Evolutionary conservation across 1,140 invertebrate genomes (phyloP).

Genomic region (Scaptomyza graminum): DNA sequence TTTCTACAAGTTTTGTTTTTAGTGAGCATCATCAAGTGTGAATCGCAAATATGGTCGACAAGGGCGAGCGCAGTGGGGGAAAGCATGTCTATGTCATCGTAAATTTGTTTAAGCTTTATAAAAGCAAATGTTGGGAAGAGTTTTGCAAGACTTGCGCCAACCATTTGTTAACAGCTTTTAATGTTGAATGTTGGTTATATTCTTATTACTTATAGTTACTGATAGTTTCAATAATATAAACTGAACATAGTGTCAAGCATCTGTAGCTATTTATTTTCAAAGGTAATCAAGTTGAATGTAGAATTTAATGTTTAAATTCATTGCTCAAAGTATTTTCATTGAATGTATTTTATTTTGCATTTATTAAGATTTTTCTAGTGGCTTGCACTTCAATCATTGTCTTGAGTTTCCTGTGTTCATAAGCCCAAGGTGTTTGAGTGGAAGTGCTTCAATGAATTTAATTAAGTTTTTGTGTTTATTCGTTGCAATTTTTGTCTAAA

Average conservation of each 20-base stretch:
- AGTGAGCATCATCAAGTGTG: constrained; percentile 14
- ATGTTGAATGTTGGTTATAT: no score
- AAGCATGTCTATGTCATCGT: no score
- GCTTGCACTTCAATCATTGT: neutral
- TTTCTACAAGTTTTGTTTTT: constrained; percentile 27
- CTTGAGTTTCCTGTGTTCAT: neutral
- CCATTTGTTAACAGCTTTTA: no score
- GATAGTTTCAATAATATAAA: no score
- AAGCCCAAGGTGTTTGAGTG: neutral
- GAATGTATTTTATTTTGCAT: neutral
- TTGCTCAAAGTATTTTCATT: neutral
- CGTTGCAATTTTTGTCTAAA: neutral
- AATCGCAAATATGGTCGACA: constrained; percentile 20
- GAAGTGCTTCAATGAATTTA: neutral
- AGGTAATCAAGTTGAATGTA: neutral
- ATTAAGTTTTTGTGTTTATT: neutral
- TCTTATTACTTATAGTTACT: no score
- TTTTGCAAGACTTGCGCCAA: no score
- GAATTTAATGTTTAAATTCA: neutral
- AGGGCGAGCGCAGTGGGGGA: no score
- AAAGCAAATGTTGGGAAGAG: no score
- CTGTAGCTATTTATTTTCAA: no score
- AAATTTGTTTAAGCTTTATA: no score
- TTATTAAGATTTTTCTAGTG: neutral
- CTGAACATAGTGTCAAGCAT: no score